Base-by-base conservation (phyloP, 37 sponge, comb jelly and placozoan genomes). In the Beroe forskalii region DNA sequence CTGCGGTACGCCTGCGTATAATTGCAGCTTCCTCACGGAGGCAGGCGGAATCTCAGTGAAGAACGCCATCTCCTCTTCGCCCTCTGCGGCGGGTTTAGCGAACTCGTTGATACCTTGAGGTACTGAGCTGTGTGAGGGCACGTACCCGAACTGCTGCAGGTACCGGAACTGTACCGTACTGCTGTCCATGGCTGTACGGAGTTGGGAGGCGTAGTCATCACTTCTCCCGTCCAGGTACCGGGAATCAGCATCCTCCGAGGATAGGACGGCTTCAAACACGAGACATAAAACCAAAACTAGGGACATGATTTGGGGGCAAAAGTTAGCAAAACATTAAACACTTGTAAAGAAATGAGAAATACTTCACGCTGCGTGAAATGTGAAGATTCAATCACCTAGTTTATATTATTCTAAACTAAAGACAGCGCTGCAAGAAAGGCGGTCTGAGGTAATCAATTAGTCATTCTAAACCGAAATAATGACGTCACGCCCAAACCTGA, bases 81-180 rank as follows among this genome's bases (percentile, higher is more conserved):
- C 9, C 4, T 6, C 9, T 6, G 38, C 4, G 35, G 36, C 35
- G 1, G 72, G 19, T 35, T 17, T 33, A 9, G 72, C 72, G 32
- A 36, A 35, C 32, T 69, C 39, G 38, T 69, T 69, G 35, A 69
- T 69, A 14, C 72, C 39, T 6, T 14, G 19, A 33, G 72, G 72
- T 33, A 69, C 72, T 35, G 36, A 14, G 20, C 32, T 32, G 8
- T 27, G 32, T 19, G 72, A 33, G 2, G 33, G 33, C 19, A 69
- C 33, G 38, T 69, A 69, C 19, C 72, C 72, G 38, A 69, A 69
- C 39, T 69, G 72, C 32, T 69, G 36, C 17, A 69, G 72, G 55
- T 48, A 48, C 12, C 12, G 55, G 12, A 48, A 12, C 12, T 48
- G 55, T 6, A 48, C 55, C 6, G 6, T 48, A 12, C 55, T 48